Evolutionary conservation across 2,888 invertebrate species (phyloP), one percentile per base, ranked within the genome.

Genomic region (Macrophya alboannulata): DNA sequence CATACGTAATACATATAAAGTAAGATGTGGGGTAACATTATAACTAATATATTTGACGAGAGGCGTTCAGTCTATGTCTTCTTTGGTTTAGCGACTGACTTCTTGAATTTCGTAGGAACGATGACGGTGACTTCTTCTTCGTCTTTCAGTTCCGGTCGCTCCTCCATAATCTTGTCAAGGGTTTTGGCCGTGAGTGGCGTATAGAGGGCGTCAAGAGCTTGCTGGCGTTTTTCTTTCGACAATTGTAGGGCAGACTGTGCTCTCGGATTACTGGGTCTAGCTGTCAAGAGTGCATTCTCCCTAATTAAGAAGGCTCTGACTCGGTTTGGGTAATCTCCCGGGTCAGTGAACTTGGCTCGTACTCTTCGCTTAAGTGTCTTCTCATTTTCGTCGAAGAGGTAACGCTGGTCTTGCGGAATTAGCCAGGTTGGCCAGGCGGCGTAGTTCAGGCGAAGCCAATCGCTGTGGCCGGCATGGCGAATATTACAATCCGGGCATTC

Each of bases 401-500:
- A 77, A 2, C 45, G 77, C 15, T 84, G 84, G 4, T 79, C 79
- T 2, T 37, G 21, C 1, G 86, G 86, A 12, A 86, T 72, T 17
- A 48, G 5, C 84, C 84, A 84, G 3, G 84, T 48, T n/a, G 86
- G 86, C 62, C 81, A 77, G 45, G 84, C 83, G 2, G 77, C 83
- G 10, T 86, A 85, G 17, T 85, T 86, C 1, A 86, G 55, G 4
- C 85, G 45, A 0, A 82, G 51, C 82, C 85, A 85, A 21, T 86
- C 86, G n/a, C 17, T n/a, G 3, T 25, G 12, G 12, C 71, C 40
- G 6, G 65, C 74, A 9, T 74, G 37, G 9, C 84, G 84, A 1
- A 85, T 40, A n/a, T 85, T 85, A 21, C 86, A 86, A 8, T 85
- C 86, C 0, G 85, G 84, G 15, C 85, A 85, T 25, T 86, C 86